These are phyloP conservation scores for Amphimallon solstitiale DNA, from an alignment of 2,888 invertebrate species.

Conservation along the genomic window DNA sequence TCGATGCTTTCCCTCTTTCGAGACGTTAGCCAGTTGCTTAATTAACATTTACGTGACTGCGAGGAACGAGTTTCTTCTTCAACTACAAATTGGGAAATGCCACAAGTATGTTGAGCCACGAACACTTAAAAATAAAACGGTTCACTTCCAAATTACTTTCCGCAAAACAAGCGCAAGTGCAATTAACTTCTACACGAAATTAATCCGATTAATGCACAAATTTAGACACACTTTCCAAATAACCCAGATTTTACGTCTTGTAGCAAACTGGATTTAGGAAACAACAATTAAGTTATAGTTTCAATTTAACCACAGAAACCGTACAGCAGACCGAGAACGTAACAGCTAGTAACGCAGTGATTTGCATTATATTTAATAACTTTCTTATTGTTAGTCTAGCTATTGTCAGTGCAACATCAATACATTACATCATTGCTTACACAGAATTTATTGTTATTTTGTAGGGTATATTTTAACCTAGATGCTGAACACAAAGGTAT, in stretches of 20 bases:
- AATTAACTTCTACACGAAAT: conserved; percentile 27
- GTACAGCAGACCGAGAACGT: conserved; percentile 6
- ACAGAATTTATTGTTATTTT: too few species aligned
- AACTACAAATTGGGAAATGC: too few species aligned
- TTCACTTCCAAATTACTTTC: neutral
- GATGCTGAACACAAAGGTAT: too few species aligned
- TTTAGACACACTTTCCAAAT: conserved; percentile 22
- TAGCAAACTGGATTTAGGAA: conserved; percentile 15
- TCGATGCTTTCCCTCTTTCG: too few species aligned
- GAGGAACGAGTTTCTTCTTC: too few species aligned
- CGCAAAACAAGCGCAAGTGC: neutral
- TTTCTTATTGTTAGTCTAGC: too few species aligned
- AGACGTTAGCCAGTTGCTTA: too few species aligned
- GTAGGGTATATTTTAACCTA: too few species aligned
- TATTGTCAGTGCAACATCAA: too few species aligned
- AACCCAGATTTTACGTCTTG: neutral
- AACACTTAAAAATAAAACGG: neutral
- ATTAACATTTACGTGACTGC: too few species aligned
- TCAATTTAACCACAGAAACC: conserved; percentile 28
- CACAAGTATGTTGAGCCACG: too few species aligned
- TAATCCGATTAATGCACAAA: conserved; percentile 6
- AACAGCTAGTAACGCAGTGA: conserved; percentile 8
- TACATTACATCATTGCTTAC: too few species aligned
- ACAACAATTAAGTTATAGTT: conserved; percentile 33
- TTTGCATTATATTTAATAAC: conserved; percentile 20